Percentiles rank a stretch among this genome's conserved stretches.
Evolutionary conservation across 1,140 invertebrate genomes (phyloP).

Genomic region (Zeugodacus cucurbitae): DNA sequence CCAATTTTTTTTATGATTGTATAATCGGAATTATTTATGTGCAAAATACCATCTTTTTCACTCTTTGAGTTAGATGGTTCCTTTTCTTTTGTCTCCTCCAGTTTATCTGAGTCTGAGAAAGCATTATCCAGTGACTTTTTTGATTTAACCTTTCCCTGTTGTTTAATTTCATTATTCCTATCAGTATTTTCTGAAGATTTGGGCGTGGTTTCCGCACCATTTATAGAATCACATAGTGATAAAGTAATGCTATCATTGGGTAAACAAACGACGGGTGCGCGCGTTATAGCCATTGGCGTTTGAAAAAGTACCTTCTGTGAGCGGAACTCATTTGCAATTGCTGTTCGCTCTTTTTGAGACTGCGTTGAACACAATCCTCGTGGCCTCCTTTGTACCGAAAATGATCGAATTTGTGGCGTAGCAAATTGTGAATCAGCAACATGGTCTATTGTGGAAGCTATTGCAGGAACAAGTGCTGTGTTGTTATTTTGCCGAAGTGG

Average conservation of each 20-base stretch:
- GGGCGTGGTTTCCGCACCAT: slow-evolving; percentile 52
- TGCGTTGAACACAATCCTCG: slow-evolving; percentile 46
- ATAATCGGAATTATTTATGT: slow-evolving; percentile 58
- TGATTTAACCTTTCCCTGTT: slow-evolving; percentile 42
- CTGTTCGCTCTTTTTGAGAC: slow-evolving; percentile 47
- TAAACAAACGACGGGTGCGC: slow-evolving; percentile 53
- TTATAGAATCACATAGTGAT: slow-evolving; percentile 61
- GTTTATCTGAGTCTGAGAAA: slow-evolving; percentile 45
- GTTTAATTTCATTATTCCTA: background rate
- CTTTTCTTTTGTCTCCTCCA: background rate
- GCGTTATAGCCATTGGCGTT: slow-evolving; percentile 58
- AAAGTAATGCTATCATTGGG: slow-evolving; percentile 56
- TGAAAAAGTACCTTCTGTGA: slow-evolving; percentile 63
- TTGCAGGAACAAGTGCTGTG: background rate
- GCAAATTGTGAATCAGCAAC: slow-evolving; percentile 52
- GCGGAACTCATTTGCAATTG: slow-evolving; percentile 57
- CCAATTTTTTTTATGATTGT: slow-evolving; percentile 59
- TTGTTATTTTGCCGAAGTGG: slow-evolving; percentile 12
- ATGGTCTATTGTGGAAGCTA: background rate
- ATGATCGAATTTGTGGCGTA: slow-evolving; percentile 57
- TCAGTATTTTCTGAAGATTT: slow-evolving; percentile 44
- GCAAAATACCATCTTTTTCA: slow-evolving; percentile 46
- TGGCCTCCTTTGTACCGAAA: slow-evolving; percentile 39
- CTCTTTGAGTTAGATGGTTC: background rate
- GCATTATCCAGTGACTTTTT: slow-evolving; percentile 57